These are phyloP conservation scores for Odocoileus hemionus DNA, from an alignment of 2,113 vertebrate genomes.

Conservation along the genomic window DNA sequence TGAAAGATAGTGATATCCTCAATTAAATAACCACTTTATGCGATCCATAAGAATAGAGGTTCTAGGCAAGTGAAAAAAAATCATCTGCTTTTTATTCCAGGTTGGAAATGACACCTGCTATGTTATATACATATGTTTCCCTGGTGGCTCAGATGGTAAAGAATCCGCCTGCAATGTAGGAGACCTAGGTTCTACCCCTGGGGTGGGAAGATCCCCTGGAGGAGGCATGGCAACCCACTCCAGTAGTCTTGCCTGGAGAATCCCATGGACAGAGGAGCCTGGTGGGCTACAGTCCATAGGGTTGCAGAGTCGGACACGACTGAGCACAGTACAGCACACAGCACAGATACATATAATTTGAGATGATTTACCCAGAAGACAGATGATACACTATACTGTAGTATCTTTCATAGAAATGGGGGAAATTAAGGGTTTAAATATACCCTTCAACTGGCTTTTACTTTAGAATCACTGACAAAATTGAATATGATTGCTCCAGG, in stretches of 20 bases:
- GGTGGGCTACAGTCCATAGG: not conserved
- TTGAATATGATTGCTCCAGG: not conserved
- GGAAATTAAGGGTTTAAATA: not conserved
- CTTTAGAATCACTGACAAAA: conserved; percentile 27
- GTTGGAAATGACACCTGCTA: not conserved
- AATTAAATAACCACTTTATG: not conserved
- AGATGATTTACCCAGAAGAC: not conserved
- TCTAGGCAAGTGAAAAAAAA: not conserved
- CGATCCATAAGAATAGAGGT: not conserved
- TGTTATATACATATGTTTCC: not conserved
- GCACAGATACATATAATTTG: not conserved
- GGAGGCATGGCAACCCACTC: not conserved
- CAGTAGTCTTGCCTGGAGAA: not conserved
- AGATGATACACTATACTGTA: not conserved
- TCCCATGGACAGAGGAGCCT: not conserved
- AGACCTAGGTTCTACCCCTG: not conserved
- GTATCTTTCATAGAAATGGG: not conserved
- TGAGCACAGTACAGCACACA: not conserved
- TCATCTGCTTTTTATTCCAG: not conserved
- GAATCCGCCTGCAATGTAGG: not conserved
- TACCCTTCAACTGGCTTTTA: not conserved
- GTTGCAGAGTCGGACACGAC: not conserved
- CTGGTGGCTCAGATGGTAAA: not conserved
- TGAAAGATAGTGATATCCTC: not conserved
- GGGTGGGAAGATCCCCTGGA: not conserved